Conservation (phyloP, 2,797 vertebrate genomes). For the Sebastiscus tertius region DNA sequence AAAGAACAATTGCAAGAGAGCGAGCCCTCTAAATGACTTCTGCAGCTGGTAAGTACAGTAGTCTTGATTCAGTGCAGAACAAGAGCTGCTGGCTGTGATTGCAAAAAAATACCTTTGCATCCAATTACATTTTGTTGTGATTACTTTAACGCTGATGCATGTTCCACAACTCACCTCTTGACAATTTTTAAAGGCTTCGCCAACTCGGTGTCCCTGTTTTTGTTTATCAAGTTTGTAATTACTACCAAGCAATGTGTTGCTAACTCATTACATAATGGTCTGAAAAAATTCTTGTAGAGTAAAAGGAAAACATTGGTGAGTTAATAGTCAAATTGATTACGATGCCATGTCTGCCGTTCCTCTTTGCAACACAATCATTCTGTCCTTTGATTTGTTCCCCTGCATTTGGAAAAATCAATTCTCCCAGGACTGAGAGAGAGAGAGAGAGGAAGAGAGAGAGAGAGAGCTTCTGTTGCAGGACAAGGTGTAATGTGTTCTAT, state of each 20-base stretch:
- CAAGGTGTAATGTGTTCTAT: conserved; percentile 77
- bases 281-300: conserved; percentile 53
- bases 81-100: conserved; percentile 57
- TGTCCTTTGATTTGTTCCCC: conserved; percentile 77
- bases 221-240: conserved; percentile 71
- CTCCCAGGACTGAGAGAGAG: conserved; percentile 54
- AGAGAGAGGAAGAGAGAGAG: conserved; percentile 25
- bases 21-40: conserved; percentile 4
- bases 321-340: conserved; percentile 78
- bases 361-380: conserved; percentile 72
- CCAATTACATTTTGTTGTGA: conserved; percentile 60
- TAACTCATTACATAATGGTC: conserved; percentile 63
- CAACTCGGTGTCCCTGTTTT: conserved; percentile 52
- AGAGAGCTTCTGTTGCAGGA: conserved; percentile 63
- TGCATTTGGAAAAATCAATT: conserved; percentile 80
- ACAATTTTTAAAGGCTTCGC: conserved; percentile 59
- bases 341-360: conserved; percentile 64
- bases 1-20: neutral
- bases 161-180: conserved; percentile 48
- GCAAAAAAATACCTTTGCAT: conserved; percentile 47
- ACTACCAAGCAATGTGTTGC: conserved; percentile 43
- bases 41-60: conserved; percentile 28
- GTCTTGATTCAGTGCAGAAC: conserved; percentile 31
- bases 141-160: conserved; percentile 40
- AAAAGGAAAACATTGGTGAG: conserved; percentile 64